Evolutionary conservation across 2,797 vertebrate species (phyloP), one percentile per base, ranked within the genome.

Genomic region (Micropoecilia bifurca): DNA sequence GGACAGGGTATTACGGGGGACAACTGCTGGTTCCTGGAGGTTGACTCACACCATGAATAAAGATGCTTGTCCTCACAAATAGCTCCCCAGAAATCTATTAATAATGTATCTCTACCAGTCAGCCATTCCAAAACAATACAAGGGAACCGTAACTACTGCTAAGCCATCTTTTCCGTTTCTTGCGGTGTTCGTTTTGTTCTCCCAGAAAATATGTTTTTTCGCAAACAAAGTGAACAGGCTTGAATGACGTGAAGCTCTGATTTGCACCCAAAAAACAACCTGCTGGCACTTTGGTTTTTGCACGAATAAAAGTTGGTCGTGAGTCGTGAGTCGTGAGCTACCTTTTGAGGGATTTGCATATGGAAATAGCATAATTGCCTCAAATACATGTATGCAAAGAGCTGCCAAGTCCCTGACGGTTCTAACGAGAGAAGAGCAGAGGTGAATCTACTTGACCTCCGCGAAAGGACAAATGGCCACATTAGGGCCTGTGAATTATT

Each of bases 401-500:
- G 66, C 22, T 69, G 66, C 66, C 66, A 45, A 69, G 66, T 45
- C 43, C 77, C n/a, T 76, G 71, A 83, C 82, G 88, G 87, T 89
- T 86, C 85, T 85, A 82, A 84, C 78, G 69, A 48, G 81, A 90
- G 85, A 28, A 85, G 91, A 87, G 89, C 87, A 90, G 92, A 91
- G 86, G 88, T 86, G 90, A 91, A 82, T 80, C 86, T 82, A 93
- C 90, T 94, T 94, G 91, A 95, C 93, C 92, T 91, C 22, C 12
- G 14, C 12, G 12, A 69, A 69, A 14, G 66, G 41, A 69, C 66
- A 69, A 69, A 94, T 87, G 88, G 87, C 83, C 30, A 80, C 87
- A 93, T 94, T 93, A 95, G 89, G 59, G 76, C 78, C 79, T 83
- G 91, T 85, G 90, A 91, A 94, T 95, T 92, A 93, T 66, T 82